phyloP scores from a whole-genome alignment of 2,113 vertebrate species.

The Platysteira castanea region DNA sequence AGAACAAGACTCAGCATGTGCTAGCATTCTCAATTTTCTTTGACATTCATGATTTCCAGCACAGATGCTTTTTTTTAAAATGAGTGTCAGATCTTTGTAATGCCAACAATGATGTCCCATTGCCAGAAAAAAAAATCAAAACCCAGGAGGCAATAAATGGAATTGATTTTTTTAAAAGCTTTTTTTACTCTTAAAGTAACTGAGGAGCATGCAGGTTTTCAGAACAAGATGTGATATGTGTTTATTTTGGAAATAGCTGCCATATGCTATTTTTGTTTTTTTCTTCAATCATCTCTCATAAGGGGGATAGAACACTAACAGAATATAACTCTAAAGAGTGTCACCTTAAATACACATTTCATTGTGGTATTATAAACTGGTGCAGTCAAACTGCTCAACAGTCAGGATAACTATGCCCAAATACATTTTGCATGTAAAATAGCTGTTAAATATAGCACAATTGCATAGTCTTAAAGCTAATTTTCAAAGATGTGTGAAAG shows the following conservation, averaged over 20 bases:
- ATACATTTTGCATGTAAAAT: not conserved
- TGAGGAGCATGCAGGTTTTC: not conserved
- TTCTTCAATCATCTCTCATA: not conserved
- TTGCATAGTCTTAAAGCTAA: not conserved
- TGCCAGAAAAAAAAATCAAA: not conserved
- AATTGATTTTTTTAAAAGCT: not conserved
- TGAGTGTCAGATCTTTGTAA: not conserved
- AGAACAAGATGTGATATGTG: not conserved
- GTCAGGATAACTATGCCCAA: not conserved
- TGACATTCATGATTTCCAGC: conserved; percentile 25
- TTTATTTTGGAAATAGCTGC: conserved; percentile 11
- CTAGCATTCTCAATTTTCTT: conserved; percentile 15
- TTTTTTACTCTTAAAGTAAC: not conserved
- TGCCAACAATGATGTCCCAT: not conserved
- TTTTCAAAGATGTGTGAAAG: not conserved
- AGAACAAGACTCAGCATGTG: not conserved
- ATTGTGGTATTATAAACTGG: not conserved
- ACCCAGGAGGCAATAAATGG: not conserved
- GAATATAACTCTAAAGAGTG: not conserved
- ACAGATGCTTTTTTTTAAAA: not conserved
- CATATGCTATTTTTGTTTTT: not conserved
- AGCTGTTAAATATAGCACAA: not conserved
- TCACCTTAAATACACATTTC: not conserved
- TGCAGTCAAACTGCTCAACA: not conserved
- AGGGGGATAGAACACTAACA: not conserved